A percentile compares a stretch with the other conserved stretches of the same genome.
These are phyloP conservation scores for Engystomops pustulosus DNA, from an alignment of 2,113 vertebrate genomes.

Conservation along the genomic window DNA sequence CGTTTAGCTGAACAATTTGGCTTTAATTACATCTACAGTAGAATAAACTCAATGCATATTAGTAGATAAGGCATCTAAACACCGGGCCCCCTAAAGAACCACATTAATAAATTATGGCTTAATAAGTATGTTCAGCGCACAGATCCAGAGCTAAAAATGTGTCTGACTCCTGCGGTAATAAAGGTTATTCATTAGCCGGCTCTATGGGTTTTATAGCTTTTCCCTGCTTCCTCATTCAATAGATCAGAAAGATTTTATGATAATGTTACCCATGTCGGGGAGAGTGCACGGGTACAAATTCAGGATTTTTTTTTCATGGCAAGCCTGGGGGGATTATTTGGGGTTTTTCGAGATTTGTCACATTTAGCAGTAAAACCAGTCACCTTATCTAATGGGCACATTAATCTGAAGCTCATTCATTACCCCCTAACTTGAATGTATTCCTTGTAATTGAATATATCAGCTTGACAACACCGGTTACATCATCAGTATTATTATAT, in stretches of 20 bases:
- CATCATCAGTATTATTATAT: no score
- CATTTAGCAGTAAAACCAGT: constrained; percentile 22
- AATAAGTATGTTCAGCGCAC: constrained; percentile 1
- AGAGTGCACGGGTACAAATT: not conserved
- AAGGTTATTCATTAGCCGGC: constrained; percentile 51
- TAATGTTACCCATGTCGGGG: constrained; percentile 17
- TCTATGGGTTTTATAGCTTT: constrained; percentile 15
- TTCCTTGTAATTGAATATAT: no score
- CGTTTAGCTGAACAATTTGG: not conserved
- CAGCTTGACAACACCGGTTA: no score
- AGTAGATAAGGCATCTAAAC: not conserved
- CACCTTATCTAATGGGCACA: constrained; percentile 21
- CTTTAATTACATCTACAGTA: constrained; percentile 18
- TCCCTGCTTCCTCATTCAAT: constrained; percentile 23
- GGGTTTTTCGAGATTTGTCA: not conserved
- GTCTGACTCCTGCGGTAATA: constrained; percentile 25
- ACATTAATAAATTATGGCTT: constrained; percentile 27
- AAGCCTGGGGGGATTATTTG: constrained; percentile 24
- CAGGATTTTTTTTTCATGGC: constrained; percentile 15
- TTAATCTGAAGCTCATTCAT: not conserved
- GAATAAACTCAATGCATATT: not conserved
- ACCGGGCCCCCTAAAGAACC: not conserved
- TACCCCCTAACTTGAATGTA: no score
- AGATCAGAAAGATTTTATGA: constrained; percentile 34
- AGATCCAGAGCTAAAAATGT: not conserved